Evolutionary conservation across 92 coral and sea anemone species (phyloP).

Genomic region (Porites rus): DNA sequence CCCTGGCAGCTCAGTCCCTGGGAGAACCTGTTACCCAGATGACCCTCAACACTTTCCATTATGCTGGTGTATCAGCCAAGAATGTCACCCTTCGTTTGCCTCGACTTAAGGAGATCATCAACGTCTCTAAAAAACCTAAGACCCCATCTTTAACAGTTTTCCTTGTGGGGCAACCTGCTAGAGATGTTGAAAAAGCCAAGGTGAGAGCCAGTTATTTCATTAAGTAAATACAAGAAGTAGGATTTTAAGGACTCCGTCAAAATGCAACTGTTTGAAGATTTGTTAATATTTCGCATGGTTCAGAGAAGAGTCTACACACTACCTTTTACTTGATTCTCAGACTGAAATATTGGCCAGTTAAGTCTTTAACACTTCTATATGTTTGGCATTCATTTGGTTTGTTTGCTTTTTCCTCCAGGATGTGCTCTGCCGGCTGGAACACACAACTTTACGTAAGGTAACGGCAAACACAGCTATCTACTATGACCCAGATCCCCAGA

Average conservation of each 20-base stretch:
- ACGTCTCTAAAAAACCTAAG: conserved; percentile 97
- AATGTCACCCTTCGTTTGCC: conserved; percentile 99
- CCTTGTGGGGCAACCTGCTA: conserved; percentile 95
- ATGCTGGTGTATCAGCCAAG: conserved; percentile 99
- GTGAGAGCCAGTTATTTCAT: conserved; percentile 34
- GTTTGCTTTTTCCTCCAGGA: conserved; percentile 53
- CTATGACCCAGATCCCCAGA: conserved; percentile 99
- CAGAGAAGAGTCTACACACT: not conserved
- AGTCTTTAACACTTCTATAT: not conserved
- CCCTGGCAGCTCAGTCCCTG: conserved; percentile 98
- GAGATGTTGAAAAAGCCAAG: conserved; percentile 99
- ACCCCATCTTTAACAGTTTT: conserved; percentile 99
- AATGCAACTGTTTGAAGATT: no score
- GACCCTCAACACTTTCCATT: conserved; percentile 99
- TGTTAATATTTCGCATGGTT: no score
- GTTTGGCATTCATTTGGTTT: not conserved
- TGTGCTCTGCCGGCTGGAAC: conserved; percentile 95
- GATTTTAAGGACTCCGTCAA: no score
- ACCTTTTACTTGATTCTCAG: no score
- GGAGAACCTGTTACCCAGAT: conserved; percentile 99
- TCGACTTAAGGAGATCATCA: conserved; percentile 97
- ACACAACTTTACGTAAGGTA: conserved; percentile 98
- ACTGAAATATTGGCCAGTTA: no score
- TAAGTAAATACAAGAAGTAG: no score
- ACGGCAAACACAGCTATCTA: conserved; percentile 99